These are phyloP conservation scores for Nymphicus hollandicus DNA, from an alignment of 2,113 vertebrate species.

Conservation along the genomic window DNA sequence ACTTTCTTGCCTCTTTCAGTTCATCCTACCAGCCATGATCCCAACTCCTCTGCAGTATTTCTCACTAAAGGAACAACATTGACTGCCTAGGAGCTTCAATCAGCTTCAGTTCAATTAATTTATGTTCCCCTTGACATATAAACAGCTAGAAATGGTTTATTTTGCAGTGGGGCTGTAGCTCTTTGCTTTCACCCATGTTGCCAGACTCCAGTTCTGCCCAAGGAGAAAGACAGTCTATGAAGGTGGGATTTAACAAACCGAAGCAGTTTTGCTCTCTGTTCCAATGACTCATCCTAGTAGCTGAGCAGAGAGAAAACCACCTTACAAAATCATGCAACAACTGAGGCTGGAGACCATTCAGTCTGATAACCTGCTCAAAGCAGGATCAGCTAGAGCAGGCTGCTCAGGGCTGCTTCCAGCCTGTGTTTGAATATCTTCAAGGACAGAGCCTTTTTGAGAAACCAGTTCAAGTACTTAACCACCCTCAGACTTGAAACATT, in stretches of 20 bases:
- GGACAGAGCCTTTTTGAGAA: not conserved
- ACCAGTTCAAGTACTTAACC: not conserved
- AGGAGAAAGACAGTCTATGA: not conserved
- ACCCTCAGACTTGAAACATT: not conserved
- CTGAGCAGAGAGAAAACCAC: not conserved
- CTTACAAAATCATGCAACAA: not conserved
- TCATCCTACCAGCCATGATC: not conserved
- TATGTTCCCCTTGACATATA: not conserved
- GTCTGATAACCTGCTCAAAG: not conserved
- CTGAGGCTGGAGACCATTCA: not conserved
- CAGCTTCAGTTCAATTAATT: not conserved
- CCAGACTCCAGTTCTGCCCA: not conserved
- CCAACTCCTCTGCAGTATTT: not conserved
- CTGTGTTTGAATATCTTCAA: not conserved
- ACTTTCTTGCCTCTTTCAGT: not conserved
- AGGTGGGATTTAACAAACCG: not conserved
- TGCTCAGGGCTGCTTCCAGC: not conserved
- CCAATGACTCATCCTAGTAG: rapidly evolving
- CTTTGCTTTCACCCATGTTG: not conserved
- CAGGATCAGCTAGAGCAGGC: not conserved
- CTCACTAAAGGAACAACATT: not conserved
- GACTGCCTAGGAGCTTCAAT: not conserved
- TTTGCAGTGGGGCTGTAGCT: not conserved
- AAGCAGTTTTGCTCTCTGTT: not conserved
- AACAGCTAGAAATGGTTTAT: not conserved